These are phyloP conservation scores for Stichopus horrens DNA, from an alignment of 53 echinoderm and acorn worm species.

Conservation along the genomic window DNA sequence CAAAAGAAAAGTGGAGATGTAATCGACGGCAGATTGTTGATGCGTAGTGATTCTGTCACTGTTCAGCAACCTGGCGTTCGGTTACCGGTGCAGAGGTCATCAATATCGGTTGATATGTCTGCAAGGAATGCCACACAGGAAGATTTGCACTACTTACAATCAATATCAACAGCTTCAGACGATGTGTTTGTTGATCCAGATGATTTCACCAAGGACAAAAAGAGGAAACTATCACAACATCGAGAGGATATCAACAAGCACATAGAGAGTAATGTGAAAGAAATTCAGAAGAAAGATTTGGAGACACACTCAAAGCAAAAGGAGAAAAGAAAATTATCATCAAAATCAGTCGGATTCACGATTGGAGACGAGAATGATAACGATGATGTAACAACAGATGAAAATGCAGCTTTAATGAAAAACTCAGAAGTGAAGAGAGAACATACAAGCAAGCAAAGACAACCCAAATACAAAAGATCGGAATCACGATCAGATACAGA, in stretches of 20 bases:
- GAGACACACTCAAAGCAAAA: background rate
- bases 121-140: slow-evolving; percentile 40
- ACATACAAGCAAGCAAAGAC: background rate
- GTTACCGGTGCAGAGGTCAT: slow-evolving; percentile 24
- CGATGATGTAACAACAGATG: background rate
- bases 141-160: slow-evolving; percentile 25
- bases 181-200: background rate
- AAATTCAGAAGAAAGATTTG: slow-evolving; percentile 4
- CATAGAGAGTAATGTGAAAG: slow-evolving; percentile 17
- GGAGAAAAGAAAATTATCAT: background rate
- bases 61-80: slow-evolving; percentile 12
- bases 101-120: background rate
- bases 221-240: background rate
- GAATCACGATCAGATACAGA: background rate
- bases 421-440: background rate
- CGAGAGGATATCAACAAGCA: background rate
- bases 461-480: background rate
- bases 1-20: background rate
- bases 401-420: background rate
- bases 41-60: background rate
- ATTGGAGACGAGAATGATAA: background rate
- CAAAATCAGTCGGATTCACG: background rate
- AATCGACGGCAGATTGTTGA: background rate
- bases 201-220: background rate
- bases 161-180: background rate